Evolutionary conservation across 2,797 vertebrate species (phyloP).

Genomic region (Zalophus californianus): DNA sequence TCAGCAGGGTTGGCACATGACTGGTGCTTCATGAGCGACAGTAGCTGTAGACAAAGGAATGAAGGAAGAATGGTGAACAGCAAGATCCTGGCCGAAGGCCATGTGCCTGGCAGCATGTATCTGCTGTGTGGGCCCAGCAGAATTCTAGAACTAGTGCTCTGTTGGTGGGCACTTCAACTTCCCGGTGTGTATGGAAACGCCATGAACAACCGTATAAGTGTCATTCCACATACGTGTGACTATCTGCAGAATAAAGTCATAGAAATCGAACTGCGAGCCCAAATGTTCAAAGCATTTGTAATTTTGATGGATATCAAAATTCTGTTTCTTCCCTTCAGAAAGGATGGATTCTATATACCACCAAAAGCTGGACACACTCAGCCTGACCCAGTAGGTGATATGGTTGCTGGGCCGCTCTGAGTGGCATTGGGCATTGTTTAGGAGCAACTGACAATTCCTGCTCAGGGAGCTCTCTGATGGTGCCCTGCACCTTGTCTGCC

Average conservation of each 20-base stretch:
- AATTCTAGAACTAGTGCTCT: not conserved
- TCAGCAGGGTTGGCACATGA: not conserved
- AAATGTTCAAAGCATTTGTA: not conserved
- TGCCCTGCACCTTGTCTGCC: not conserved
- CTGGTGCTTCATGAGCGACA: not conserved
- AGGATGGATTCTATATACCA: fast-evolving
- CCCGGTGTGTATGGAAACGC: not conserved
- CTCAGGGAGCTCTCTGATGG: not conserved
- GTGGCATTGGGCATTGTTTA: too few species aligned
- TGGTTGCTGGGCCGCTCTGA: too few species aligned
- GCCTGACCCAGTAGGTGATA: too few species aligned
- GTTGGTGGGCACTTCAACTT: not conserved
- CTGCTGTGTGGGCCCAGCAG: too few species aligned
- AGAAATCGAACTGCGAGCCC: too few species aligned
- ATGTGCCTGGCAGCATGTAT: fast-evolving
- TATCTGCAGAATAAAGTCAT: not conserved
- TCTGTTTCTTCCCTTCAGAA: not conserved
- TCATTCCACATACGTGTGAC: too few species aligned
- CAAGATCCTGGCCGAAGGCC: not conserved
- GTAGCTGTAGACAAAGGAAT: not conserved
- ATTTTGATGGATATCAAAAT: too few species aligned
- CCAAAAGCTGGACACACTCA: not conserved
- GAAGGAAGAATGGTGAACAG: not conserved
- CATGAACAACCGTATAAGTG: fast-evolving
- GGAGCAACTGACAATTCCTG: not conserved